Percentiles rank a stretch among this genome's conserved stretches.
Conservation (phyloP, 64 coral and sea anemone genomes). For the Pocillopora verrucosa region DNA sequence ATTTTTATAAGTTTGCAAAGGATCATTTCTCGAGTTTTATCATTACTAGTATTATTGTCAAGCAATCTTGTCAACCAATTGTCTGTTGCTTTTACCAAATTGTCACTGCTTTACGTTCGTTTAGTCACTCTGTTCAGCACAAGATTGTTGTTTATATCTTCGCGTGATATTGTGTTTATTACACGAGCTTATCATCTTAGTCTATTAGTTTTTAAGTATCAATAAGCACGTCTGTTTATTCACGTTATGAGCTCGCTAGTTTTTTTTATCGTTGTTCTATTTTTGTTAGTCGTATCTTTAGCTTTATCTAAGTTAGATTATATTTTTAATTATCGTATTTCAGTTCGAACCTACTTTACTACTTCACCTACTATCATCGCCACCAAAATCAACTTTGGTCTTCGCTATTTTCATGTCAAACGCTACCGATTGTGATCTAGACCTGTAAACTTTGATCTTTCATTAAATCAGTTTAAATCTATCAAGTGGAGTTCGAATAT, state of each 20-base stretch:
- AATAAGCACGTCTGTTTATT: neutral
- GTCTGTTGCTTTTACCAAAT: neutral
- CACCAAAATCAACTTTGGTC: neutral
- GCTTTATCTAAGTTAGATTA: slow-evolving; percentile 1
- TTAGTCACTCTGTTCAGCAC: neutral
- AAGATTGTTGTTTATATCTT: slow-evolving; percentile 9
- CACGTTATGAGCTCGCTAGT: neutral
- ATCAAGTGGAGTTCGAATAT: no score
- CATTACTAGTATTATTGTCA: slow-evolving; percentile 5
- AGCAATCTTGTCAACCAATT: slow-evolving; percentile 7
- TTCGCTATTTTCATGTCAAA: slow-evolving; percentile 12
- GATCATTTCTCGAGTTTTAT: slow-evolving; percentile 1
- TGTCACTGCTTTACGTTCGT: no score
- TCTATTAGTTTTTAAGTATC: slow-evolving; percentile 1
- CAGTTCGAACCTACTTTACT: neutral
- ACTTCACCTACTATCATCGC: neutral
- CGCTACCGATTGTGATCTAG: slow-evolving; percentile 3
- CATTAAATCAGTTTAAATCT: neutral
- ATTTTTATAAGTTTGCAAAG: slow-evolving; percentile 5
- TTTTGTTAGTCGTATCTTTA: neutral
- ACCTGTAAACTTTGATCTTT: slow-evolving; percentile 4
- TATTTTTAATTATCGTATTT: neutral
- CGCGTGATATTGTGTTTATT: neutral
- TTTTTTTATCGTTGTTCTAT: neutral
- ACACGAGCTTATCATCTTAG: neutral